A percentile compares a stretch with the other conserved stretches of the same genome.
Evolutionary conservation across 2,888 invertebrate species (phyloP).

Genomic region (Neoascia interrupta): DNA sequence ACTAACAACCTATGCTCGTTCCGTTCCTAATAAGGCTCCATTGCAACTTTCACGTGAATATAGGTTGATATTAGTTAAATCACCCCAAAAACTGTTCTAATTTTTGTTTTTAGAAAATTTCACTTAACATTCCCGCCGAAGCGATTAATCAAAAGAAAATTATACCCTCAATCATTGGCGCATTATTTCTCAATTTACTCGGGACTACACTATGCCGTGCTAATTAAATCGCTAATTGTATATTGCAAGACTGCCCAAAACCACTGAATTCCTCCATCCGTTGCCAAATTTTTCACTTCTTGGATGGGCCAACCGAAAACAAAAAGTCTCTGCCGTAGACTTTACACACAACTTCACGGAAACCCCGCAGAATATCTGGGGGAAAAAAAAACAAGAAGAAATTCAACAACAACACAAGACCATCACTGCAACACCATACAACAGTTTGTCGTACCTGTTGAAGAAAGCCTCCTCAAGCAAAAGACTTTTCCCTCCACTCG

Average conservation of each 20-base stretch:
- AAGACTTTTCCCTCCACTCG: slow-evolving; percentile 55
- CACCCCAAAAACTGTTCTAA: not conserved
- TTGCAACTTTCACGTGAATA: too few species aligned
- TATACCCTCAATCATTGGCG: slow-evolving; percentile 49
- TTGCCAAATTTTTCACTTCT: slow-evolving; percentile 28
- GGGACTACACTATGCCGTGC: slow-evolving; percentile 11
- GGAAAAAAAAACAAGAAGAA: slow-evolving; percentile 23
- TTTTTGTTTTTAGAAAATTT: slow-evolving; percentile 11
- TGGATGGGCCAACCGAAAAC: slow-evolving; percentile 5
- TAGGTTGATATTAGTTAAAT: too few species aligned
- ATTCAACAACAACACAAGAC: slow-evolving; percentile 35
- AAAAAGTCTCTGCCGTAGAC: slow-evolving; percentile 29
- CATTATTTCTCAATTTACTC: slow-evolving; percentile 54
- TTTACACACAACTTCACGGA: slow-evolving; percentile 18
- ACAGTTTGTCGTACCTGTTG: slow-evolving; percentile 51
- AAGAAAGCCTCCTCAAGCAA: slow-evolving; percentile 14
- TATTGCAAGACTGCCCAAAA: slow-evolving; percentile 34
- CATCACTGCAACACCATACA: slow-evolving; percentile 35
- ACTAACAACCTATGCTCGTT: too few species aligned
- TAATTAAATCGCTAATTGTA: slow-evolving; percentile 64
- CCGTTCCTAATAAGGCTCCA: too few species aligned
- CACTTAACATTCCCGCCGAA: not conserved
- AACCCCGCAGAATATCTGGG: slow-evolving; percentile 3
- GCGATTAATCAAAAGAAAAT: not conserved
- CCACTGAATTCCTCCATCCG: slow-evolving; percentile 39